Conservation (phyloP, 2,797 vertebrate species). For the Siniperca obscura region DNA sequence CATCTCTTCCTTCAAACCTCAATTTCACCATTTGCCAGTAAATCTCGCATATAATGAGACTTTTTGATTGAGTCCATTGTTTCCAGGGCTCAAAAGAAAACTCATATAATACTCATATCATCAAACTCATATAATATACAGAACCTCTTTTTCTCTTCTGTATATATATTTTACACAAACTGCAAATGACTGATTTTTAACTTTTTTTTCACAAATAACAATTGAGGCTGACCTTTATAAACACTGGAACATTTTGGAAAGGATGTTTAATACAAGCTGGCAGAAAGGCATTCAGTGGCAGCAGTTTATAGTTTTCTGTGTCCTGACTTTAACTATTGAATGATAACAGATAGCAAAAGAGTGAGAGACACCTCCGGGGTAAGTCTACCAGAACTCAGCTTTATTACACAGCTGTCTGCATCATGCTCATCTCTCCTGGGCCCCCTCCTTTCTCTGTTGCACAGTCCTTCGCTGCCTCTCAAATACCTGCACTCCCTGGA, state of each 20-base stretch:
- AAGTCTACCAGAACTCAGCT: conserved; percentile 15
- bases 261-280: not conserved
- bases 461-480: not conserved
- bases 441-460: not conserved
- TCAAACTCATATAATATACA: too few species aligned
- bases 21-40: conserved; percentile 29
- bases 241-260: conserved; percentile 2
- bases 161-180: conserved; percentile 7
- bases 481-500: conserved; percentile 3
- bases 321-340: conserved; percentile 30
- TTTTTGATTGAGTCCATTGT: conserved; percentile 26
- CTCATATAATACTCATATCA: not conserved
- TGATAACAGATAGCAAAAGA: conserved; percentile 30
- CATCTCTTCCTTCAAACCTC: conserved; percentile 25
- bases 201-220: conserved; percentile 5
- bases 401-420: conserved; percentile 58
- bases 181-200: not conserved
- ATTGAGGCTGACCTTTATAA: conserved; percentile 13
- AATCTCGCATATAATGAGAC: conserved; percentile 4
- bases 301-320: conserved; percentile 22
- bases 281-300: not conserved
- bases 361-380: conserved; percentile 40
- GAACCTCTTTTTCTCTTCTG: too few species aligned
- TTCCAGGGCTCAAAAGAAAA: conserved; percentile 7
- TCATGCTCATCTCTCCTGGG: conserved; percentile 30